Base-by-base conservation (phyloP, 1,140 invertebrate species). In the Drosophila dunni region DNA sequence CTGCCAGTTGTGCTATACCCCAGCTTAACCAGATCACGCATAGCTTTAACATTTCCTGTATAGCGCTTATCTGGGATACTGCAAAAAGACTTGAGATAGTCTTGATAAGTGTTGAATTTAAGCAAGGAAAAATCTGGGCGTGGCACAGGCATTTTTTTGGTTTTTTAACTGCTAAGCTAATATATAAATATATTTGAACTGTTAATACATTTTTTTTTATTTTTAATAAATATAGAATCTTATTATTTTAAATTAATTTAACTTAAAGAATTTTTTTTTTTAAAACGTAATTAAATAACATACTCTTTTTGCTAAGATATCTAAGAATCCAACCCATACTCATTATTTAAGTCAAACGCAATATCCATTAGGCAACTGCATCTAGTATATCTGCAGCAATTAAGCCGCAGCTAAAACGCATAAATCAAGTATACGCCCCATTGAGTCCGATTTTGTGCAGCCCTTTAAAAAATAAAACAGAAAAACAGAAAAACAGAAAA, bases 391-490 rank as follows among this genome's bases (percentile, higher is more conserved):
- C 75, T 72, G 76, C 81, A 78, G 81, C 80, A 83, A 83, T 83
- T 83, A 83, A 79, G 68, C 38, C 54, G 46, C 42, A 29, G 45
- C 53, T 45, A 24, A 57, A 67, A 58, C 57, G 53, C 76, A 83
- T 83, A 83, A 83, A 83, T 83, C 81, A 84, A 48, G 72, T 62
- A 84, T 84, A 73, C 81, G 77, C 76, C 67, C 80, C 80, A 82
- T 82, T 82, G 81, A 53, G 70, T 34, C 48, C 53, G 50, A 40
- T 64, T 50, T 61, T 40, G 50, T 68, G 57, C 53, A 57, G 51
- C 34, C 50, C 46, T 50, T 46, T 42, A 53, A 61, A 53, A 50
- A 36, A 29, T 29, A 0, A 29, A 29, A 29, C 3, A 42, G 29
- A 46, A n/a, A n/a, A 11, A 33, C n/a, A 13, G 13, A 20, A 42